phyloP scores from a whole-genome alignment of 2,888 invertebrate genomes.

The Labia minor region DNA sequence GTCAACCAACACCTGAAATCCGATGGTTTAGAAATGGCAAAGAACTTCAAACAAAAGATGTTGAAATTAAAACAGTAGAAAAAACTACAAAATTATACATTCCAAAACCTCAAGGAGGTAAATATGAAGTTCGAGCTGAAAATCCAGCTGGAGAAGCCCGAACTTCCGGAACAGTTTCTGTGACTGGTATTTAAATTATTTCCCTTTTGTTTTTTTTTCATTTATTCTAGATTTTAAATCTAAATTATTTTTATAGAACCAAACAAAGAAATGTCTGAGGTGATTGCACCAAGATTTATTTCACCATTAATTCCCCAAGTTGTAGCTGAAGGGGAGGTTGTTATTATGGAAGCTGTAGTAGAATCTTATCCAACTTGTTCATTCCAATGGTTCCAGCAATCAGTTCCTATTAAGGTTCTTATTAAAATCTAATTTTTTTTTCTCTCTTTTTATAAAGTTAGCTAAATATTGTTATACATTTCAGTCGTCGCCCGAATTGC shows the following conservation, averaged over 20 bases:
- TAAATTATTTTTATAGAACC: slow-evolving; percentile 25
- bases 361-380: slow-evolving; percentile 67
- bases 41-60: slow-evolving; percentile 54
- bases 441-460: not conserved
- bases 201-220: no score
- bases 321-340: slow-evolving; percentile 61
- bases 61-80: slow-evolving; percentile 47
- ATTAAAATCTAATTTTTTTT: not conserved
- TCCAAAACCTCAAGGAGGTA: slow-evolving; percentile 65
- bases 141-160: slow-evolving; percentile 67
- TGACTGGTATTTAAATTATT: slow-evolving; percentile 50
- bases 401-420: slow-evolving; percentile 50
- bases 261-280: slow-evolving; percentile 38
- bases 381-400: slow-evolving; percentile 78
- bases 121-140: slow-evolving; percentile 76
- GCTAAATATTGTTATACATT: not conserved
- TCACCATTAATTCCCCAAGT: slow-evolving; percentile 58
- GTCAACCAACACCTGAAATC: slow-evolving; percentile 57
- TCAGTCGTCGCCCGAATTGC: slow-evolving; percentile 52
- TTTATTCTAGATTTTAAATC: not conserved
- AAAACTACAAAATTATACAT: slow-evolving; percentile 55
- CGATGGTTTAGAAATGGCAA: slow-evolving; percentile 80
- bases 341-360: slow-evolving; percentile 66
- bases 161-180: slow-evolving; percentile 70
- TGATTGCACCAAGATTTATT: slow-evolving; percentile 61